Base-by-base conservation (phyloP, 2,888 invertebrate species). In the Cerceris ruficornis region DNA sequence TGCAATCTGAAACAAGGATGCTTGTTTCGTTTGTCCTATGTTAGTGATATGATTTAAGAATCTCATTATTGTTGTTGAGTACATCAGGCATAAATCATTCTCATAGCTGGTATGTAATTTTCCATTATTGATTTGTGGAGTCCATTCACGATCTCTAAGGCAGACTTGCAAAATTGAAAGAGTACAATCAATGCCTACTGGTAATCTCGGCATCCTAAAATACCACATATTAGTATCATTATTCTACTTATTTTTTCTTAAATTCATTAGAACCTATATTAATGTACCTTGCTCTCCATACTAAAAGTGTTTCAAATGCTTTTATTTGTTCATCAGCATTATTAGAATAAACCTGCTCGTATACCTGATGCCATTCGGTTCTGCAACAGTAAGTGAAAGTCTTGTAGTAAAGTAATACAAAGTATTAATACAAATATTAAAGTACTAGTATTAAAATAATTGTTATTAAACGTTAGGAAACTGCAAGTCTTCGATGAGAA, bases 11-110 rank as follows among this genome's bases (percentile, higher is more conserved):
- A 95, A 93, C 83, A 95, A 93, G 6, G 93, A 93, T 8, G 83
- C 87, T 15, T 93, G 93, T 87, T 93, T 94, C 0, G 93, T 93
- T 58, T 93, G 93, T 79, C 94, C 94, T 66, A 93, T 90, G 83
- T 94, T 94, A n/a, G 94, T 92, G 89, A 95, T 94, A 84, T 95
- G 94, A 90, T 95, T 95, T 7, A 95, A 93, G 90, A 95, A 95
- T 88, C 96, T 94, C 94, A 95, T 94, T 68, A 95, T 92, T 2
- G 94, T 94, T 7, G 95, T 93, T 0, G 95, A 94, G 89, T 95
- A 95, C 74, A 95, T 94, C 78, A 94, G 89, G 15, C 94, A 93
- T 14, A 95, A 82, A 71, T 95, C 91, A 68, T 92, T 91, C 75
- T 94, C 94, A 67, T 90, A 89, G 28, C 82, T 81, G 17, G 88